Evolutionary conservation across 2,888 invertebrate genomes (phyloP).

Genomic region (Petrolisthes cinctipes): DNA sequence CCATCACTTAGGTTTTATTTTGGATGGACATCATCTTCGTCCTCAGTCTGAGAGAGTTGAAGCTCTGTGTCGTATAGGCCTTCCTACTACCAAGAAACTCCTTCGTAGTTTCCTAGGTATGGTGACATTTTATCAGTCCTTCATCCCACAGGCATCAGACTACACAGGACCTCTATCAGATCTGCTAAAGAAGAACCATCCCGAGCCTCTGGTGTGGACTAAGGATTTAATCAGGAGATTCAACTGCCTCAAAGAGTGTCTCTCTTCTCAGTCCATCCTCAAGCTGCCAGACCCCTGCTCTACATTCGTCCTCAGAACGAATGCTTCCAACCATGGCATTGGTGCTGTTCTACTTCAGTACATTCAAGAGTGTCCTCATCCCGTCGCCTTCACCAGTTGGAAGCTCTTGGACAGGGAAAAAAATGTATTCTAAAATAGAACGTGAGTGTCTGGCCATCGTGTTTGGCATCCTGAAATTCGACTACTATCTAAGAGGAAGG

Average conservation of each 20-base stretch:
- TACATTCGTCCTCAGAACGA: background rate
- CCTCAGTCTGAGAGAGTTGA: background rate
- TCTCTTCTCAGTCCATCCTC: background rate
- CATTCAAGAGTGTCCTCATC: background rate
- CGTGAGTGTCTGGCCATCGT: too few species aligned
- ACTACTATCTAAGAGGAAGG: too few species aligned
- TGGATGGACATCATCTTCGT: background rate
- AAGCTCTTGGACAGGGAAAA: too few species aligned
- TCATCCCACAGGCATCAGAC: background rate
- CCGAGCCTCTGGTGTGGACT: background rate
- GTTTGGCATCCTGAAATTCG: too few species aligned
- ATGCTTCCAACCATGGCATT: background rate
- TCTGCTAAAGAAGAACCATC: background rate
- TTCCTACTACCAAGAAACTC: background rate
- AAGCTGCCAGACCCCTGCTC: background rate
- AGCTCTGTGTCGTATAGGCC: background rate
- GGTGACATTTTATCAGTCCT: slow-evolving; percentile 26
- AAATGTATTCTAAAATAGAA: too few species aligned
- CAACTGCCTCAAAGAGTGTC: background rate
- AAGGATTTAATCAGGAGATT: background rate
- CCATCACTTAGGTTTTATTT: slow-evolving; percentile 13
- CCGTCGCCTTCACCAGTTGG: too few species aligned
- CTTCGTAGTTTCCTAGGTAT: slow-evolving; percentile 3
- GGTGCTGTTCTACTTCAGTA: background rate
- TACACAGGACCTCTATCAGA: slow-evolving; percentile 11